Conservation (phyloP, 1,140 invertebrate genomes). For the Heliconius himera region DNA sequence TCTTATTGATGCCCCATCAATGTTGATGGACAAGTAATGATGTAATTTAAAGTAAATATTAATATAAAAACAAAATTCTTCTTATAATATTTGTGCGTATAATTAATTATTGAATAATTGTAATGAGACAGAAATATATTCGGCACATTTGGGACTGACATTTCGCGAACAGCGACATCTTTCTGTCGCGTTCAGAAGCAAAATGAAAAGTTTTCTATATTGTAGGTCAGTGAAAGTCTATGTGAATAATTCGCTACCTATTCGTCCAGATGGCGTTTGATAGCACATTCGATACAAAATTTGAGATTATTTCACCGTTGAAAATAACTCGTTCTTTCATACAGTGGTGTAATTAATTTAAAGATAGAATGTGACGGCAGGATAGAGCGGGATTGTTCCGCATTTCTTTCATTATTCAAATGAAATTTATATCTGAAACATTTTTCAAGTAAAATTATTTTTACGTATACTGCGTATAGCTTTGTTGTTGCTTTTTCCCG, state of each 20-base stretch:
- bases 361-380: conserved; percentile 1
- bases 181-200: not conserved
- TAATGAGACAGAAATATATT: not conserved
- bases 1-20: conserved; percentile 21
- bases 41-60: not conserved
- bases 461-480: too few relatives aligned
- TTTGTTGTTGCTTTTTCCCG: too few relatives aligned
- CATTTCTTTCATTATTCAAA: not conserved
- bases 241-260: not conserved
- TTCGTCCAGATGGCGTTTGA: not conserved
- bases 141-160: not conserved
- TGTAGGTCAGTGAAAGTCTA: not conserved
- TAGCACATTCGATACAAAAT: not conserved
- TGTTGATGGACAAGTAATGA: conserved; percentile 1
- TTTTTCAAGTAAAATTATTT: too few relatives aligned
- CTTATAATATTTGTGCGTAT: not conserved
- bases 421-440: not conserved
- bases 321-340: conserved; percentile 1
- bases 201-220: not conserved
- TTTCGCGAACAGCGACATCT: not conserved
- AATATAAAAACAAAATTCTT: not conserved
- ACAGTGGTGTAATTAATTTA: not conserved
- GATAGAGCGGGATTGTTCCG: not conserved
- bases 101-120: not conserved
- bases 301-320: not conserved